Conservation (phyloP, 2,888 invertebrate species). For the Allacma fusca region DNA sequence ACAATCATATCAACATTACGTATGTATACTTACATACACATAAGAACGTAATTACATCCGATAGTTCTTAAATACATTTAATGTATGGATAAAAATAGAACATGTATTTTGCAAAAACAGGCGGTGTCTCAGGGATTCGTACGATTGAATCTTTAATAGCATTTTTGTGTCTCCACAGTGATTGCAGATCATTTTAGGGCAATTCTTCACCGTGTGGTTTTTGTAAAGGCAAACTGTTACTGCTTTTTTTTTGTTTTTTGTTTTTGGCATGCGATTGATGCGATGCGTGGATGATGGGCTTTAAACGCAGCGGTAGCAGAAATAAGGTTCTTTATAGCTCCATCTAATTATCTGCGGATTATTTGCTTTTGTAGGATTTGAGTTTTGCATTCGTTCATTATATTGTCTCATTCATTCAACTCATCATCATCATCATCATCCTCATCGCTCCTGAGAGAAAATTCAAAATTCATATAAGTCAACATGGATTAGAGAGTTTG, state of each 20-base stretch:
- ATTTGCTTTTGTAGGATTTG: background rate
- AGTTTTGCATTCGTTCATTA: constrained; percentile 28
- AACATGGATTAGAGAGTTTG: constrained; percentile 8
- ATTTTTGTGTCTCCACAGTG: background rate
- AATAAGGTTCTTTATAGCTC: background rate
- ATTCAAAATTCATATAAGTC: constrained; percentile 43
- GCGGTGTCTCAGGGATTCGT: too few species aligned
- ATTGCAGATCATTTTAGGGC: background rate
- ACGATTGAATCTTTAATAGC: too few species aligned
- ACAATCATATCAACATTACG: too few species aligned
- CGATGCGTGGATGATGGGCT: too few species aligned
- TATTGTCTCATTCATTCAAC: constrained; percentile 37
- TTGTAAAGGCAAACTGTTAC: background rate
- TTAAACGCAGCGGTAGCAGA: too few species aligned
- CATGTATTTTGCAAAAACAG: too few species aligned
- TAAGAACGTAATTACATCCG: too few species aligned
- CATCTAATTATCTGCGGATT: background rate
- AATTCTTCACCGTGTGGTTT: background rate
- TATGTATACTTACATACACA: too few species aligned
- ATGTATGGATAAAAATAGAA: too few species aligned
- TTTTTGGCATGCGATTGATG: background rate
- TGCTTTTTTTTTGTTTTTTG: background rate
- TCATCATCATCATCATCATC: constrained; percentile 52
- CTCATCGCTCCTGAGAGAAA: constrained; percentile 57
- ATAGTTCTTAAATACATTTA: too few species aligned